phyloP scores from a whole-genome alignment of 2,888 invertebrate genomes.

The Harmothoe impar region DNA sequence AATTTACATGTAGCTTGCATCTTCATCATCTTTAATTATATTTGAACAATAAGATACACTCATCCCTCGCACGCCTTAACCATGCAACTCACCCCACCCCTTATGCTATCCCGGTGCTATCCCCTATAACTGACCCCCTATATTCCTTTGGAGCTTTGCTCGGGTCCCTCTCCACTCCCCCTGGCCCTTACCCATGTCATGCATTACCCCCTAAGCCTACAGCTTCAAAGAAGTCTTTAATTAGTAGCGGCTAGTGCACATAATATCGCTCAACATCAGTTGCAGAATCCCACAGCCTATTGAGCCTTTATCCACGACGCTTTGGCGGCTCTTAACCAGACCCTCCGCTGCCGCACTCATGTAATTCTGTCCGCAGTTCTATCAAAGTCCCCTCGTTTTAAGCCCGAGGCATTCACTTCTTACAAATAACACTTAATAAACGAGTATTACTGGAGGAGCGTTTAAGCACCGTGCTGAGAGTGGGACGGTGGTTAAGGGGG shows the following conservation, averaged over 20 bases:
- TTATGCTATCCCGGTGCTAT: too few species aligned
- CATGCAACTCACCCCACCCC: too few species aligned
- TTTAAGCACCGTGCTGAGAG: not conserved
- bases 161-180: too few species aligned
- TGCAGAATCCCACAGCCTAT: not conserved
- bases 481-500: not conserved
- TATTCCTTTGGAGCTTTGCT: too few species aligned
- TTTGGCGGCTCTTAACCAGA: not conserved
- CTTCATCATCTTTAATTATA: too few species aligned
- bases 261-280: conserved; percentile 29
- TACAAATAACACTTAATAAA: conserved; percentile 42
- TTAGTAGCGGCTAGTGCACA: conserved; percentile 11
- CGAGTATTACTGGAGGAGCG: conserved; percentile 17
- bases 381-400: conserved; percentile 10
- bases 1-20: too few species aligned
- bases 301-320: not conserved
- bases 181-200: too few species aligned
- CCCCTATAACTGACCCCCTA: too few species aligned
- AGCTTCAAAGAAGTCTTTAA: conserved; percentile 28
- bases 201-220: not conserved
- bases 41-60: too few species aligned
- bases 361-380: not conserved
- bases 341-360: not conserved
- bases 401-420: not conserved
- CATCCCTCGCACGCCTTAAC: too few species aligned